A percentile compares a stretch with the other conserved stretches of the same genome.
These are phyloP conservation scores for Bradypodion pumilum DNA, from an alignment of 2,797 vertebrate species.

Conservation along the genomic window DNA sequence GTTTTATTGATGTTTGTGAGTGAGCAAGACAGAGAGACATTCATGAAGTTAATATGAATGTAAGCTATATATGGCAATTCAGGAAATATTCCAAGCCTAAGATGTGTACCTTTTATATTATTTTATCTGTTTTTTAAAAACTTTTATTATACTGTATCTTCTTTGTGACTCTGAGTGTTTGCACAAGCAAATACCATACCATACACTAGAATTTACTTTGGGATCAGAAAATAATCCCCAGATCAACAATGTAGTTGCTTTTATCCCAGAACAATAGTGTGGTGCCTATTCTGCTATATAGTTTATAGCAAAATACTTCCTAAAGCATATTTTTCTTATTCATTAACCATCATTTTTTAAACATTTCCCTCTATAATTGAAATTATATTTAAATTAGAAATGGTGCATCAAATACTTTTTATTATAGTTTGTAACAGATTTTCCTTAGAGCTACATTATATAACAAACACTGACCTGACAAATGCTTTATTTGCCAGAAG, in stretches of 20 bases:
- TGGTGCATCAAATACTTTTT: neutral
- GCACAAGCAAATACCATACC: too few species aligned
- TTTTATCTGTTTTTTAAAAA: too few species aligned
- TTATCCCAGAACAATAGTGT: too few species aligned
- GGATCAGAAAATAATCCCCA: too few species aligned
- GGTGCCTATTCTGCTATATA: neutral
- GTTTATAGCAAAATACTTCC: conserved; percentile 2
- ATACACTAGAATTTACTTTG: too few species aligned
- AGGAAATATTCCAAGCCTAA: too few species aligned
- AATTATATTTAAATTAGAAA: conserved; percentile 14
- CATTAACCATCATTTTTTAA: neutral
- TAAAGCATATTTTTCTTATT: neutral
- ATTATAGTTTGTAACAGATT: neutral
- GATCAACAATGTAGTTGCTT: too few species aligned
- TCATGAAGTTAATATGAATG: neutral
- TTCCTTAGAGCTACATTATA: conserved; percentile 22
- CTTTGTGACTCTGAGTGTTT: too few species aligned
- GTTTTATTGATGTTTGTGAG: neutral
- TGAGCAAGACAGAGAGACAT: neutral
- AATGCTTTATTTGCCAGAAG: conserved; percentile 16
- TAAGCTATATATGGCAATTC: neutral
- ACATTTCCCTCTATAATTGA: neutral
- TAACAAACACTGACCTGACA: neutral
- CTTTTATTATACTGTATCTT: too few species aligned
- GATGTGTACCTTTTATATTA: too few species aligned